phyloP scores from a whole-genome alignment of 2,113 vertebrate genomes.

The Austrofundulus limnaeus region DNA sequence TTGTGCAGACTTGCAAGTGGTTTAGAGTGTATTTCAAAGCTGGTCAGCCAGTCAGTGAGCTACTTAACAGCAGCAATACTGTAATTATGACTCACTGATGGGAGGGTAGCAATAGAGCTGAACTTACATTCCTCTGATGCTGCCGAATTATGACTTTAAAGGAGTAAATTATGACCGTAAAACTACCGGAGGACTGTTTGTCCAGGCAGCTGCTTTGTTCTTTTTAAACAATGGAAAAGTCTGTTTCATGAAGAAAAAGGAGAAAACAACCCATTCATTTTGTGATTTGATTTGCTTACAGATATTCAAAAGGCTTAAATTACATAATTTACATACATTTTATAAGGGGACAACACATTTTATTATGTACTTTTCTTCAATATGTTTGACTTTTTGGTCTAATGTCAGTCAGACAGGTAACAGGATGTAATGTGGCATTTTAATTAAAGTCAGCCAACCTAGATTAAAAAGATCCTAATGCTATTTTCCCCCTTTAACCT shows the following conservation, averaged over 20 bases:
- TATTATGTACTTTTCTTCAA: too few species aligned
- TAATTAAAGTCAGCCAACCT: background rate
- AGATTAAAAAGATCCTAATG: background rate
- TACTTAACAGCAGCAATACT: conserved; percentile 93
- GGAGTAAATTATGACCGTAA: conserved; percentile 82
- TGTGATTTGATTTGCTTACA: too few species aligned
- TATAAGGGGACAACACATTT: too few species aligned
- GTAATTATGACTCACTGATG: conserved; percentile 94
- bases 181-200: conserved; percentile 66
- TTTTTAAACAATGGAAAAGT: background rate
- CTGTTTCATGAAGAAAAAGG: background rate
- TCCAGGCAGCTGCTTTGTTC: conserved; percentile 34
- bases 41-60: conserved; percentile 90
- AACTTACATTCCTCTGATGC: conserved; percentile 90
- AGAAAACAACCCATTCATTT: background rate
- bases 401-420: background rate
- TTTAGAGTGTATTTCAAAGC: conserved; percentile 89
- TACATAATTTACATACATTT: too few species aligned
- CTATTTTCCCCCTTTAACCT: conserved; percentile 31
- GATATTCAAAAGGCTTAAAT: too few species aligned
- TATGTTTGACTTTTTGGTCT: too few species aligned
- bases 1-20: conserved; percentile 84
- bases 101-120: conserved; percentile 91
- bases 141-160: conserved; percentile 88
- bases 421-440: too few species aligned